Conservation (phyloP, 2,113 vertebrate species). For the Nyctereutes procyonoides region DNA sequence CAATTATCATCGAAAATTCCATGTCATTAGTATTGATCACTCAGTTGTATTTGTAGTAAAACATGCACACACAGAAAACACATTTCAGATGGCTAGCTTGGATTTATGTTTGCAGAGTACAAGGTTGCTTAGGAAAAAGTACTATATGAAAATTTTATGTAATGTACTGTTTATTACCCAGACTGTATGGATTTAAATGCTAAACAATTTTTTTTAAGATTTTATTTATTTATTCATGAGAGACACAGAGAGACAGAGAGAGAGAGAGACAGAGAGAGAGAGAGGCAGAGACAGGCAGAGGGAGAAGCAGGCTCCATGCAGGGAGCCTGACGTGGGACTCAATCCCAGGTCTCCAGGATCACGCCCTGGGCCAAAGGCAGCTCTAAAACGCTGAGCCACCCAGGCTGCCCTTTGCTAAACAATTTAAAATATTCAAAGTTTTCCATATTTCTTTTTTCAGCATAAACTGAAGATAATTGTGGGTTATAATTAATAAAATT, state of each 20-base stretch:
- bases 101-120: background rate
- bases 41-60: background rate
- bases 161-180: background rate
- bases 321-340: too few species aligned
- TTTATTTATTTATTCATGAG: too few species aligned
- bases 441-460: background rate
- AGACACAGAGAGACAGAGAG: too few species aligned
- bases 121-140: constrained; percentile 1
- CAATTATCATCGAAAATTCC: background rate
- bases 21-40: background rate
- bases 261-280: too few species aligned
- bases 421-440: background rate
- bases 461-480: background rate
- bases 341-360: too few species aligned
- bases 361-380: too few species aligned
- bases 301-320: too few species aligned
- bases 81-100: background rate
- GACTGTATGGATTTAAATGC: background rate
- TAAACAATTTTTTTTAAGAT: background rate
- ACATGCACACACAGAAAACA: background rate
- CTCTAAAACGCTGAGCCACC: too few species aligned
- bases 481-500: constrained; percentile 1
- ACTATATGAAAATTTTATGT: background rate
- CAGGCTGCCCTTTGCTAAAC: background rate
- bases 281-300: too few species aligned